These are phyloP conservation scores for Balanococcus diminutus DNA, from an alignment of 2,888 invertebrate genomes.

Conservation along the genomic window DNA sequence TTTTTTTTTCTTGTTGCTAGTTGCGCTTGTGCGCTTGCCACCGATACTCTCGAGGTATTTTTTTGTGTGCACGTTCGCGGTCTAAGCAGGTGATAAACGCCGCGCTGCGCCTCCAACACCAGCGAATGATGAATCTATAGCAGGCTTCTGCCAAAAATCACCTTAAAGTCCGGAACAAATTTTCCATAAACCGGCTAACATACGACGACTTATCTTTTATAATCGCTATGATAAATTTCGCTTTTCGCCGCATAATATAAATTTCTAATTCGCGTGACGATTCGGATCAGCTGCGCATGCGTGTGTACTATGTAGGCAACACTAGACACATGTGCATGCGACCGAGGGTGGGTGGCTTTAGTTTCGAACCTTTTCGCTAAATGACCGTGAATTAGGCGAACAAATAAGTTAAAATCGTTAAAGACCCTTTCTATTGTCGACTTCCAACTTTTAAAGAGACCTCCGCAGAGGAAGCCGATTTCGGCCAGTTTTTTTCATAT, in stretches of 20 bases:
- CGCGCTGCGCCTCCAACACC: not conserved
- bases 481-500: not conserved
- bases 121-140: conserved; percentile 45
- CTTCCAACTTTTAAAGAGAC: conserved; percentile 1
- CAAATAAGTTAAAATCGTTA: conserved; percentile 53
- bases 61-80: conserved; percentile 26
- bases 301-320: not conserved
- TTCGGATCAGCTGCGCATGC: conserved; percentile 53
- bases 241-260: conserved; percentile 48
- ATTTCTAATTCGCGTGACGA: conserved; percentile 49
- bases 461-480: conserved; percentile 15
- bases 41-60: not conserved
- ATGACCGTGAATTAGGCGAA: conserved; percentile 52
- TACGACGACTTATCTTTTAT: conserved; percentile 48
- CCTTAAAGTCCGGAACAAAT: conserved; percentile 48
- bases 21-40: not conserved
- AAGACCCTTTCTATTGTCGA: conserved; percentile 40
- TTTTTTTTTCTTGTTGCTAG: not conserved
- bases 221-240: conserved; percentile 52
- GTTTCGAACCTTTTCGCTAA: conserved; percentile 47
- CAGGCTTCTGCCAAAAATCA: conserved; percentile 48
- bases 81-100: not conserved
- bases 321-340: conserved; percentile 42
- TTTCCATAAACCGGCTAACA: conserved; percentile 52
- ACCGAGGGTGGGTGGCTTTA: conserved; percentile 41